These are phyloP conservation scores for Hipparchia sbordonii DNA, from an alignment of 2,888 invertebrate genomes.

Conservation along the genomic window DNA sequence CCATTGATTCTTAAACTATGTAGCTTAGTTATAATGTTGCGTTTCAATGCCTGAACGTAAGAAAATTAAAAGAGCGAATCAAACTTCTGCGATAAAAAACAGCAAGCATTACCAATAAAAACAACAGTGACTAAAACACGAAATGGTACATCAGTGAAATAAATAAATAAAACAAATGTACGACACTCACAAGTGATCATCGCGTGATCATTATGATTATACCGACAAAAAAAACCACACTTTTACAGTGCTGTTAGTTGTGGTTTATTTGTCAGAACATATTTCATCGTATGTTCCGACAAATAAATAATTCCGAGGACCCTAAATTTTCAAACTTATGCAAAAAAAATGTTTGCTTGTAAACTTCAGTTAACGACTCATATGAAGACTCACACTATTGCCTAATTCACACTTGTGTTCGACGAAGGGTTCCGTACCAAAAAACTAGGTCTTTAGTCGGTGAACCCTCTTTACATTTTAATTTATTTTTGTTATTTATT, in stretches of 20 bases:
- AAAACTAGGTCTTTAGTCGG: no score
- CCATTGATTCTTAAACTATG: no score
- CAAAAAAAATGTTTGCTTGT: not conserved
- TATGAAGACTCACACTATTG: not conserved
- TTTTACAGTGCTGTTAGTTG: no score
- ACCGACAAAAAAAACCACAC: not conserved
- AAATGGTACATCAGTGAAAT: no score
- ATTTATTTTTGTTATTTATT: no score
- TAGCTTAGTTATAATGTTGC: not conserved
- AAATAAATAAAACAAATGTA: no score
- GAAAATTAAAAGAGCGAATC: not conserved
- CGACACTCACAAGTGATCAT: not conserved
- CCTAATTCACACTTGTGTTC: not conserved
- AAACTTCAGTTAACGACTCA: not conserved
- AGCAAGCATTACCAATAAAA: not conserved
- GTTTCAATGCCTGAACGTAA: not conserved
- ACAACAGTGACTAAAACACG: not conserved
- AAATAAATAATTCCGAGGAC: not conserved
- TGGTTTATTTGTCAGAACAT: no score
- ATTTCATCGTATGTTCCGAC: no score
- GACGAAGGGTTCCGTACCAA: no score
- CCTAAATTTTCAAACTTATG: not conserved
- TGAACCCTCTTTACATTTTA: no score
- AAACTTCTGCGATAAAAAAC: not conserved
- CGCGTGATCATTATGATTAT: not conserved